Base-by-base conservation (phyloP, 2,797 vertebrate species). In the Darevskia mixta region DNA sequence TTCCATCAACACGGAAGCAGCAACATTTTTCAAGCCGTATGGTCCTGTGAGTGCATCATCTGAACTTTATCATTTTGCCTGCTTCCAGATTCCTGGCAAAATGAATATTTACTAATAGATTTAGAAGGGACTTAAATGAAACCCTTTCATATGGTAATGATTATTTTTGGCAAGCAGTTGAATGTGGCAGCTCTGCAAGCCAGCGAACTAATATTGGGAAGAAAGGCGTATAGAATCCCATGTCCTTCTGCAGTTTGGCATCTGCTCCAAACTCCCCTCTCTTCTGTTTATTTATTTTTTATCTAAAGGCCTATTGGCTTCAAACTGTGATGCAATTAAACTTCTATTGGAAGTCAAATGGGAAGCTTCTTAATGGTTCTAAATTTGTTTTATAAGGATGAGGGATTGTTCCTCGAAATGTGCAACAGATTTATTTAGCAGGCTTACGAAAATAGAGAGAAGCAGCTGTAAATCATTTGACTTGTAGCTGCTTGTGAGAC, bases 261-360 rank as follows among this genome's bases (percentile, higher is more conserved):
- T 80, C 86, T 90, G 13, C 86, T 92, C 79, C 87, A 17, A 64
- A 73, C 82, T 55, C 90, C 82, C 89, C 7, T 88, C 69, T 90
- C 72, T 89, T 91, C 8, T 93, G 92, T 94, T 94, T 94, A 86
- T 95, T 94, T 95, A 92, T 90, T 75, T 75, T 82, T 75, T 7
- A 88, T 93, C 89, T 93, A 88, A 94, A 95, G 91, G 79, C 92
- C 94, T 93, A 89, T 90, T 95, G 94, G 83, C 87, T 94, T 91
- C 94, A 93, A 90, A 93, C 94, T 94, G 92, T 95, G 94, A 94
- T 92, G 91, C 89, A 93, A 94, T 94, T 94, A 90, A 92, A 88
- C 66, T 93, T 94, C 92, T 73, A 90, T 93, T 90, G 87, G 89
- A 91, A 94, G 87, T 91, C 91, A 90, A 89, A 95, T 87, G 94